Conservation (phyloP, 2,113 vertebrate species). For the Dascyllus trimaculatus region DNA sequence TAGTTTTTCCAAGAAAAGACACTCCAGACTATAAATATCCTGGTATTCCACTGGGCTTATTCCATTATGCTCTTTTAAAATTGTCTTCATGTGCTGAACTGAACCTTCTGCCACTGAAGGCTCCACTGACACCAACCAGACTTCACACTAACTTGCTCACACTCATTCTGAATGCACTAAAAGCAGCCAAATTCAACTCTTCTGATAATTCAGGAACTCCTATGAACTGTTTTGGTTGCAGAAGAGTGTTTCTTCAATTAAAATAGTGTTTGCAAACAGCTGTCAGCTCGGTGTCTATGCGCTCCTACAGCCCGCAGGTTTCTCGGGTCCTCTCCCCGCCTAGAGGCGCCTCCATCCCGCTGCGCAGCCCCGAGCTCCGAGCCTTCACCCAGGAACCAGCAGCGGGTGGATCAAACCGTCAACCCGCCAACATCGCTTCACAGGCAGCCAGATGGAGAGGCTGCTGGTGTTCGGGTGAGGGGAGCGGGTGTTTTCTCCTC, state of each 20-base stretch:
- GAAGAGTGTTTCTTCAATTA: too few species aligned
- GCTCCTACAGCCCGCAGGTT: background rate
- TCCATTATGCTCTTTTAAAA: too few species aligned
- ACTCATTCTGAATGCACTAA: background rate
- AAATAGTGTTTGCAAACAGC: background rate
- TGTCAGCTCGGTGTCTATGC: background rate
- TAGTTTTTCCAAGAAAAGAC: too few species aligned
- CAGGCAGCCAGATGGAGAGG: conserved; percentile 44
- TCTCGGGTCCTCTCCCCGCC: background rate
- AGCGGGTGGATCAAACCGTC: conserved; percentile 24
- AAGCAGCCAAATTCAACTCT: too few species aligned
- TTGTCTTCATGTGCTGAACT: too few species aligned
- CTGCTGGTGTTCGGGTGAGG: conserved; percentile 15
- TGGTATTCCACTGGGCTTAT: too few species aligned
- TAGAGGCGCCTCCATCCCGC: background rate
- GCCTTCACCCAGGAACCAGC: conserved; percentile 52
- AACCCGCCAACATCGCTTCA: conserved; percentile 17
- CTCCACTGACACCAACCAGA: background rate
- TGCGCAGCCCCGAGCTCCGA: background rate
- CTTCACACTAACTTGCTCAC: background rate
- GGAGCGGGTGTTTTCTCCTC: conserved; percentile 25
- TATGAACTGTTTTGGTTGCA: too few species aligned
- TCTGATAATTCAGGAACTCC: too few species aligned
- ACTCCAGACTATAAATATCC: too few species aligned
- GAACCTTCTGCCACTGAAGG: background rate